Conservation (phyloP, 2,888 invertebrate genomes). For the Stenodema calcarata region DNA sequence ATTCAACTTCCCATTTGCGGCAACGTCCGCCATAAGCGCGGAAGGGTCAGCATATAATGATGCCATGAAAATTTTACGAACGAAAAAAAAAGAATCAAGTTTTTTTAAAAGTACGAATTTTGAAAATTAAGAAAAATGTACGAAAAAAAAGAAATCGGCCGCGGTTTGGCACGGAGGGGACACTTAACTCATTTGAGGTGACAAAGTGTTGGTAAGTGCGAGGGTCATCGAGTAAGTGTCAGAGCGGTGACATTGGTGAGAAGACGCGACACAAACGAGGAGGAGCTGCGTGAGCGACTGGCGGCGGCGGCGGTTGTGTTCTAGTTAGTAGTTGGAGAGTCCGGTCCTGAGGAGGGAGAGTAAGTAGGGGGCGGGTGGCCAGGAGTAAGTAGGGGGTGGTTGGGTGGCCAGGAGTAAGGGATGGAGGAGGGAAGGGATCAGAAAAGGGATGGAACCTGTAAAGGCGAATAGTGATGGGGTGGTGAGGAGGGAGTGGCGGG, state of each 20-base stretch:
- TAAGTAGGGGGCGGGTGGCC: slow-evolving; percentile 10
- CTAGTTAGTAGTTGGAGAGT: slow-evolving; percentile 53
- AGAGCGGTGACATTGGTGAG: neutral
- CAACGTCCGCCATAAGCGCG: slow-evolving; percentile 14
- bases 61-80: neutral
- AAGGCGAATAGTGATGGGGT: too few species aligned
- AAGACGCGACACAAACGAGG: slow-evolving; percentile 22
- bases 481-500: too few species aligned
- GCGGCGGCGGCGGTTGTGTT: slow-evolving; percentile 51
- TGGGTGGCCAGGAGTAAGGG: neutral
- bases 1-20: slow-evolving; percentile 10
- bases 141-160: neutral
- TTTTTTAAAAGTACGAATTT: too few species aligned
- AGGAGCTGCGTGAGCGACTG: slow-evolving; percentile 39
- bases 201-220: neutral
- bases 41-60: slow-evolving; percentile 24
- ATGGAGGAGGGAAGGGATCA: neutral
- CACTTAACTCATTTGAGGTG: neutral
- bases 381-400: neutral
- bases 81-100: too few species aligned
- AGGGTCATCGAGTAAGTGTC: neutral
- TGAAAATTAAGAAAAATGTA: neutral
- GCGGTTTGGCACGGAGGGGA: neutral
- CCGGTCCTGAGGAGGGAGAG: slow-evolving; percentile 43
- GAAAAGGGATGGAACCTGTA: neutral